Percentiles rank a stretch among this genome's conserved stretches.
Evolutionary conservation across 1,140 invertebrate species (phyloP).

Genomic region (Procambarus clarkii): DNA sequence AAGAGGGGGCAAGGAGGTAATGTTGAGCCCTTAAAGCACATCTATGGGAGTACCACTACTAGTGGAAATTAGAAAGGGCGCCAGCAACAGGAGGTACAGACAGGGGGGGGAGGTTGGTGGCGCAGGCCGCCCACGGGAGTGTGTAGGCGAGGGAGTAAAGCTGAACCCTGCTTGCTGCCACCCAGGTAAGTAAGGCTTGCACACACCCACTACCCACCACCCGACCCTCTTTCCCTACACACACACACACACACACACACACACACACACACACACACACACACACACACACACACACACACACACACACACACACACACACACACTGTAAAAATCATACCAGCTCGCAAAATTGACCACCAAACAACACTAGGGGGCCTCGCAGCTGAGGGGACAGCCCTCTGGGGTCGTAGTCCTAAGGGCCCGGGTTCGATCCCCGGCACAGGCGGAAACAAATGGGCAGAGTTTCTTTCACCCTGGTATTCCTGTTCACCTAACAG

Average conservation of each 20-base stretch:
- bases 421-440: too few species aligned
- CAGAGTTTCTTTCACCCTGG: too few species aligned
- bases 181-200: neutral
- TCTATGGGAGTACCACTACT: neutral
- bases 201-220: too few species aligned
- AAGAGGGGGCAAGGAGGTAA: neutral
- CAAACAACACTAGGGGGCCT: neutral
- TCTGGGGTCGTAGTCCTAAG: too few species aligned
- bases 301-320: neutral
- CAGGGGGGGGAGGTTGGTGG: neutral
- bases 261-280: neutral
- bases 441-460: too few species aligned
- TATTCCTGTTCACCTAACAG: too few species aligned
- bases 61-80: neutral
- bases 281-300: neutral
- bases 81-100: neutral
- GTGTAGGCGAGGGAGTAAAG: constrained; percentile 14
- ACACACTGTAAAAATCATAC: neutral
- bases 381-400: too few species aligned
- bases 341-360: neutral
- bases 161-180: constrained; percentile 1
- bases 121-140: constrained; percentile 2
- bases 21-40: neutral
- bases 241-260: neutral
- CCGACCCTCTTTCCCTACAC: too few species aligned